Percentiles rank a stretch among this genome's conserved stretches.
Evolutionary conservation across 2,888 invertebrate genomes (phyloP).

Genomic region (Tipula helvola): DNA sequence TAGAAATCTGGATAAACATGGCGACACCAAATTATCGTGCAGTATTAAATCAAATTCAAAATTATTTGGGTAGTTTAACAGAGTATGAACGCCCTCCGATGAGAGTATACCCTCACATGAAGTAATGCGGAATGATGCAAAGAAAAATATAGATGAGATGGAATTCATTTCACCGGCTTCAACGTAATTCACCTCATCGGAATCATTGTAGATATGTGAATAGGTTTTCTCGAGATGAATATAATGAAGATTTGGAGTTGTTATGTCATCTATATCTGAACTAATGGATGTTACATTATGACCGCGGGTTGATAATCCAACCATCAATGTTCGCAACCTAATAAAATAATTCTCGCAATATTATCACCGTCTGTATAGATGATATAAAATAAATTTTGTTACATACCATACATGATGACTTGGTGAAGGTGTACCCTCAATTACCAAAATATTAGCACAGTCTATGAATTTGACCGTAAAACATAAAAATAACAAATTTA

Average conservation of each 20-base stretch:
- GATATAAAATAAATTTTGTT: not conserved
- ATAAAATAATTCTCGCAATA: not conserved
- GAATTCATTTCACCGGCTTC: not conserved
- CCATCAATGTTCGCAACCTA: constrained; percentile 14
- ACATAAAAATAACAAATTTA: not conserved
- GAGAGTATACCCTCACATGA: constrained; percentile 16
- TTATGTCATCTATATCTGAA: constrained; percentile 19
- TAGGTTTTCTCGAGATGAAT: constrained; percentile 24
- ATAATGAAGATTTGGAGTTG: constrained; percentile 20
- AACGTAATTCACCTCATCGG: not conserved
- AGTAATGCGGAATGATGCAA: constrained; percentile 14
- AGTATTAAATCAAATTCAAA: constrained; percentile 26
- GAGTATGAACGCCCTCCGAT: constrained; percentile 22
- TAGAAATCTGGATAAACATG: constrained; percentile 25
- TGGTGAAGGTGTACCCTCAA: constrained; percentile 21
- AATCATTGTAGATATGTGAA: constrained; percentile 1
- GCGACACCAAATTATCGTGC: constrained; percentile 25
- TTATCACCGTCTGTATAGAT: not conserved
- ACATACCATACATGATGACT: constrained; percentile 15
- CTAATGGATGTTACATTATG: constrained; percentile 20
- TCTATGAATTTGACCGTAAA: not conserved
- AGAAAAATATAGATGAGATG: not conserved
- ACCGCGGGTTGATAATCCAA: constrained; percentile 14
- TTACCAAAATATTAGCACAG: constrained; percentile 20
- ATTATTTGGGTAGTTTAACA: constrained; percentile 23